These are phyloP conservation scores for Eurystomus glaucurus DNA, from an alignment of 2,797 vertebrate genomes.

Conservation along the genomic window DNA sequence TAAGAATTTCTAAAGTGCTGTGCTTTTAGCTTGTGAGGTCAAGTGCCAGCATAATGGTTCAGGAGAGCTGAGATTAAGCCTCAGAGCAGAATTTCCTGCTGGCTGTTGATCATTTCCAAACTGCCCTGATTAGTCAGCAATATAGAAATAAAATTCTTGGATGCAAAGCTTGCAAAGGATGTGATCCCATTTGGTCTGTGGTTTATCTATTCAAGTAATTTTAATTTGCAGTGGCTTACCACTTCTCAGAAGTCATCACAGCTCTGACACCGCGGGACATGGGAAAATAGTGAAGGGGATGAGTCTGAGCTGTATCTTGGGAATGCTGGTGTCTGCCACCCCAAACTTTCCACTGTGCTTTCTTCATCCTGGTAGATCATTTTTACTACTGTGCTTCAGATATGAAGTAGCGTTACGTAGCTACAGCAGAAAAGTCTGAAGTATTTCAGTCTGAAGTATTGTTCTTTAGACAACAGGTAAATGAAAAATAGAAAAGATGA, in stretches of 20 bases:
- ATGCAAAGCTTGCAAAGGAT: not conserved
- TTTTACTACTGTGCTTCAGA: not conserved
- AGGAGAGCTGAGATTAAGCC: not conserved
- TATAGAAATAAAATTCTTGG: not conserved
- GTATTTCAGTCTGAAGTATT: not conserved
- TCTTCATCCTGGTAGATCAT: rapidly evolving
- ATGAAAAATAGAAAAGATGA: not conserved
- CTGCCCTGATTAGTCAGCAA: not conserved
- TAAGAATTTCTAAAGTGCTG: not conserved
- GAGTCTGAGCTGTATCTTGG: not conserved
- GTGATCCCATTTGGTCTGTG: not conserved
- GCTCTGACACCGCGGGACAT: not conserved
- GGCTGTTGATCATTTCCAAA: not conserved
- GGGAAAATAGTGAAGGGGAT: not conserved
- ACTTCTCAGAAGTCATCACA: not conserved
- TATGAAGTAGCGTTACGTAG: not conserved
- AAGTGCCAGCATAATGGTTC: not conserved
- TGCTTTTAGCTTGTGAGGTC: not conserved
- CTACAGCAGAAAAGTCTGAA: not conserved
- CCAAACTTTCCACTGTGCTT: not conserved
- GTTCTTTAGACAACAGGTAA: not conserved
- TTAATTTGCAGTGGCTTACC: not conserved
- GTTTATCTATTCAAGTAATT: not conserved
- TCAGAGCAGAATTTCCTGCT: not conserved
- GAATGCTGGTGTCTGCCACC: not conserved